phyloP scores from a whole-genome alignment of 2,888 invertebrate species.

The Entomobrya proxima region DNA sequence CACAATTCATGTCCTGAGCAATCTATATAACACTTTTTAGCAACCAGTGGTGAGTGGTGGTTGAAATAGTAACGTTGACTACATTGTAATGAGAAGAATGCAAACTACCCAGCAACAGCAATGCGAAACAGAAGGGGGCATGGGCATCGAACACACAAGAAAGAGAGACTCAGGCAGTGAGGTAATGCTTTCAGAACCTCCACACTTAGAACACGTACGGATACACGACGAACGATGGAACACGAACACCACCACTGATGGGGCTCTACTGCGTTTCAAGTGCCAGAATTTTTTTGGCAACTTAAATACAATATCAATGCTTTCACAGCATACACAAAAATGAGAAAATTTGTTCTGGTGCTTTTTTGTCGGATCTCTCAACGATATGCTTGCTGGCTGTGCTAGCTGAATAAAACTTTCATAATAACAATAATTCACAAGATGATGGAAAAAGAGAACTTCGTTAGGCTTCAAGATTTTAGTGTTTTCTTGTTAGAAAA shows the following conservation, averaged over 20 bases:
- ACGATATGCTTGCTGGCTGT: background rate
- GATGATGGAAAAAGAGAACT: constrained; percentile 17
- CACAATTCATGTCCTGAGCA: background rate
- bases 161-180: constrained; percentile 23
- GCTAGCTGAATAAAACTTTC: background rate
- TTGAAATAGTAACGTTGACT: constrained; percentile 12
- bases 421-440: constrained; percentile 22
- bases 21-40: constrained; percentile 51
- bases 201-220: constrained; percentile 10
- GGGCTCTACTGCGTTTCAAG: constrained; percentile 26
- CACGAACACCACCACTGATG: constrained; percentile 25
- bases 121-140: constrained; percentile 64
- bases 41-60: constrained; percentile 64
- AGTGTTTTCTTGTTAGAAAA: background rate
- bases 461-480: background rate
- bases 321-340: constrained; percentile 6
- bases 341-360: background rate
- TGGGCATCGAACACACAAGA: constrained; percentile 24
- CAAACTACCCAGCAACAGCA: constrained; percentile 68
- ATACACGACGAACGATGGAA: constrained; percentile 24
- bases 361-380: background rate
- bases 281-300: constrained; percentile 70
- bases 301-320: constrained; percentile 30
- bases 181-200: constrained; percentile 37
- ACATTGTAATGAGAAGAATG: constrained; percentile 33